Evolutionary conservation across 1,140 invertebrate species (phyloP).

Genomic region (Drosophila asahinai): DNA sequence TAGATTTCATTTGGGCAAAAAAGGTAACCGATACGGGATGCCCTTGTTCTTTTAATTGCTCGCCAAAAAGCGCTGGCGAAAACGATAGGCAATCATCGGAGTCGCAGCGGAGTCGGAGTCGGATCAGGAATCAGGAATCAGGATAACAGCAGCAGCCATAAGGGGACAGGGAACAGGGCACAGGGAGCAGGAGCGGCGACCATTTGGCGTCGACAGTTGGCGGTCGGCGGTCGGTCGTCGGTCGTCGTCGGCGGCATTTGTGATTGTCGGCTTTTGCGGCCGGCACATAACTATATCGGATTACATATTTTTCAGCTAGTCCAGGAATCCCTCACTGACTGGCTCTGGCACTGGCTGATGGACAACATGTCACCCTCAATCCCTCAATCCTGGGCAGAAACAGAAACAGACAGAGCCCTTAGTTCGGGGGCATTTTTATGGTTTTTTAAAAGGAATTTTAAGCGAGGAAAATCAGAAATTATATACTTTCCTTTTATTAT

Average conservation of each 20-base stretch:
- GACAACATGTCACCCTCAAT: slow-evolving; percentile 25
- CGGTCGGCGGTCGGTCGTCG: slow-evolving; percentile 39
- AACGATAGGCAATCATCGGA: slow-evolving; percentile 76
- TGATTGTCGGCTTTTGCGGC: slow-evolving; percentile 79
- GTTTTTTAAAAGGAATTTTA: background rate
- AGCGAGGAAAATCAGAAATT: background rate
- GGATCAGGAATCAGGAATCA: slow-evolving; percentile 35
- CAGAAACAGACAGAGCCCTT: background rate
- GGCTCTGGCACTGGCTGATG: slow-evolving; percentile 15
- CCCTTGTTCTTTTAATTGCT: slow-evolving; percentile 81
- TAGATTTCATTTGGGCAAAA: slow-evolving; percentile 65
- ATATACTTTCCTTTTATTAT: too few species aligned
- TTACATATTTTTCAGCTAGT: slow-evolving; percentile 48
- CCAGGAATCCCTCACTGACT: background rate
- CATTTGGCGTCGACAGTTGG: slow-evolving; percentile 55
- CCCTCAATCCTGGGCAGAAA: background rate
- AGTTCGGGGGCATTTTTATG: too few species aligned
- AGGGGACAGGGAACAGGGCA: background rate
- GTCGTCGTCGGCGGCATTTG: slow-evolving; percentile 51
- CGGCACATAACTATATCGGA: slow-evolving; percentile 75
- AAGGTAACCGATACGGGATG: slow-evolving; percentile 72
- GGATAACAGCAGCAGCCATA: slow-evolving; percentile 20
- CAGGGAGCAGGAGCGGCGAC: slow-evolving; percentile 20
- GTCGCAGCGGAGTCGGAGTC: slow-evolving; percentile 6
- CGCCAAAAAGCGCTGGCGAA: slow-evolving; percentile 37